phyloP scores from a whole-genome alignment of 2,888 invertebrate genomes.

The Emmelina monodactyla region DNA sequence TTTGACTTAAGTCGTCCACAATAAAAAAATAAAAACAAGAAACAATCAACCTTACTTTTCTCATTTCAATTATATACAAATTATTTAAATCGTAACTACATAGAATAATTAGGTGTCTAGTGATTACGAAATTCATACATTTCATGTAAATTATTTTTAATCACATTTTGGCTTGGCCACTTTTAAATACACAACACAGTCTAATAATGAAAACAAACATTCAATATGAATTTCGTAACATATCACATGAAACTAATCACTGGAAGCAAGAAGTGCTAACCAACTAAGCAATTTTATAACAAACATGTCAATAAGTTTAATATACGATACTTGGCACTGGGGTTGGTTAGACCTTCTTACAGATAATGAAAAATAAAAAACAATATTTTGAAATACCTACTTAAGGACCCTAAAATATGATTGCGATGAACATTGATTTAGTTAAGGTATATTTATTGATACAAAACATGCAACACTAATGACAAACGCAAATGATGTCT shows the following conservation, averaged over 20 bases:
- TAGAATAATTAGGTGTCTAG: background rate
- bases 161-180: conserved; percentile 1
- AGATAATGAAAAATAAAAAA: too few relatives aligned
- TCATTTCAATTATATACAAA: conserved; percentile 28
- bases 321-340: too few relatives aligned
- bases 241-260: background rate
- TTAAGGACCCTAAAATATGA: too few relatives aligned
- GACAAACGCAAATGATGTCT: too few relatives aligned
- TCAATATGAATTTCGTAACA: background rate
- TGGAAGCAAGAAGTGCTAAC: background rate
- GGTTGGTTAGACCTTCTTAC: background rate
- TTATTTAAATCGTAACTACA: too few relatives aligned
- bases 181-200: background rate
- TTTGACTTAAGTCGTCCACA: too few relatives aligned
- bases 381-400: too few relatives aligned
- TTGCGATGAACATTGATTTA: too few relatives aligned
- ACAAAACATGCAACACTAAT: too few relatives aligned
- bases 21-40: conserved; percentile 20
- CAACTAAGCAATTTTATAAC: background rate
- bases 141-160: too few relatives aligned
- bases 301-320: too few relatives aligned
- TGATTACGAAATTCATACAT: conserved; percentile 1
- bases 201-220: background rate
- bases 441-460: too few relatives aligned
- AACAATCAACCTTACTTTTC: conserved; percentile 26